A percentile compares a stretch with the other conserved stretches of the same genome.
Evolutionary conservation across 2,888 invertebrate species (phyloP).

Genomic region (Drosophila setosimentum): DNA sequence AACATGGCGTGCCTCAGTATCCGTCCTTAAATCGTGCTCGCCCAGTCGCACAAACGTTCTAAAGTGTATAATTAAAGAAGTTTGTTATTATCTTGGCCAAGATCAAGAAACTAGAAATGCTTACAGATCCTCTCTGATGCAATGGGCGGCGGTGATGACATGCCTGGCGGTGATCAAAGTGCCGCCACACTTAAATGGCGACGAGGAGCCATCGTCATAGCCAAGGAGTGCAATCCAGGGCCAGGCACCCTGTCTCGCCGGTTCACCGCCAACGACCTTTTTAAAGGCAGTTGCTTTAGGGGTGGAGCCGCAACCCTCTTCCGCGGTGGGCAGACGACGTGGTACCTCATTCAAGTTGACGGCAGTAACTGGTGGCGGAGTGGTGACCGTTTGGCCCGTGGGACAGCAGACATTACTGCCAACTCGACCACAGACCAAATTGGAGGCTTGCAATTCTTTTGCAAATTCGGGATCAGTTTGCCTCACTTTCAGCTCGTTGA

Average conservation of each 20-base stretch:
- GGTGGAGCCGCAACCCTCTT: constrained; percentile 88
- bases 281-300: constrained; percentile 86
- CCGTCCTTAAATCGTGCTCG: constrained; percentile 89
- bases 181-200: constrained; percentile 86
- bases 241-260: constrained; percentile 90
- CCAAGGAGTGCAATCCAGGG: constrained; percentile 93
- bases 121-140: constrained; percentile 80
- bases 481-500: constrained; percentile 63
- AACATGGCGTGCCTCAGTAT: constrained; percentile 87
- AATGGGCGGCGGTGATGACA: constrained; percentile 88
- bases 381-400: constrained; percentile 24
- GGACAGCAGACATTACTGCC: constrained; percentile 82
- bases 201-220: constrained; percentile 86
- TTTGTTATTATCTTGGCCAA: background rate
- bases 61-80: background rate
- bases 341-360: constrained; percentile 67
- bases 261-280: constrained; percentile 90
- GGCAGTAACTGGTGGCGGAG: constrained; percentile 11
- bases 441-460: constrained; percentile 75
- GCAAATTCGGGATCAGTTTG: constrained; percentile 71
- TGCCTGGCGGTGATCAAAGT: constrained; percentile 86
- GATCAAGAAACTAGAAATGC: constrained; percentile 20
- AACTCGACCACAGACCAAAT: constrained; percentile 69
- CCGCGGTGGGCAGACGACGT: constrained; percentile 77
- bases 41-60: constrained; percentile 89